Conservation (phyloP, 1,140 invertebrate species). For the Tetragnatha versicolor region DNA sequence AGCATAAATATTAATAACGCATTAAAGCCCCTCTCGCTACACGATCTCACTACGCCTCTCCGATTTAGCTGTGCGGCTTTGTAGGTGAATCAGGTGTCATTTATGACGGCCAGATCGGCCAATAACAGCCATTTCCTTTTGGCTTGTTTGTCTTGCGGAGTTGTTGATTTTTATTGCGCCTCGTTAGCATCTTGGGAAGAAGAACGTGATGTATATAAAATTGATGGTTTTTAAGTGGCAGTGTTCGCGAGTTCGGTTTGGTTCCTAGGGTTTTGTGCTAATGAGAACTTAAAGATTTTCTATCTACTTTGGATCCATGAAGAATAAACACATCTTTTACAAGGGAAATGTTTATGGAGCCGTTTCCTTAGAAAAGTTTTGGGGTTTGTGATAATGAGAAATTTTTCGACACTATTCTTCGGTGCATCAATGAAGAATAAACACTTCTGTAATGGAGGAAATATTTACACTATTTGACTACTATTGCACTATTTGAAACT, state of each 20-base stretch:
- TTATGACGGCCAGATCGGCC: conserved; percentile 29
- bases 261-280: background rate
- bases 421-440: too few species aligned
- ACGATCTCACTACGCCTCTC: conserved; percentile 19
- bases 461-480: too few species aligned
- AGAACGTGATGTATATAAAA: conserved; percentile 19
- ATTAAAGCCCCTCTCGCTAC: conserved; percentile 19
- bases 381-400: too few species aligned
- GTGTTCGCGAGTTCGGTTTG: background rate
- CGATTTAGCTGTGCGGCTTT: conserved; percentile 16
- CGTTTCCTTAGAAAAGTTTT: too few species aligned
- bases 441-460: too few species aligned
- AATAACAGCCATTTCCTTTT: conserved; percentile 25
- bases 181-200: background rate
- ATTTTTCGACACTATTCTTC: too few species aligned
- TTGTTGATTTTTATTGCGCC: background rate
- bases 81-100: conserved; percentile 29
- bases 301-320: too few species aligned
- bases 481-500: too few species aligned
- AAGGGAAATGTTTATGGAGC: too few species aligned
- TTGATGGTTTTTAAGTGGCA: conserved; percentile 9
- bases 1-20: conserved; percentile 45
- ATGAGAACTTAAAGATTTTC: too few species aligned
- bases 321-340: too few species aligned
- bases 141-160: conserved; percentile 28